These are phyloP conservation scores for Petaurus breviceps DNA, from an alignment of 2,113 vertebrate species.

Conservation along the genomic window DNA sequence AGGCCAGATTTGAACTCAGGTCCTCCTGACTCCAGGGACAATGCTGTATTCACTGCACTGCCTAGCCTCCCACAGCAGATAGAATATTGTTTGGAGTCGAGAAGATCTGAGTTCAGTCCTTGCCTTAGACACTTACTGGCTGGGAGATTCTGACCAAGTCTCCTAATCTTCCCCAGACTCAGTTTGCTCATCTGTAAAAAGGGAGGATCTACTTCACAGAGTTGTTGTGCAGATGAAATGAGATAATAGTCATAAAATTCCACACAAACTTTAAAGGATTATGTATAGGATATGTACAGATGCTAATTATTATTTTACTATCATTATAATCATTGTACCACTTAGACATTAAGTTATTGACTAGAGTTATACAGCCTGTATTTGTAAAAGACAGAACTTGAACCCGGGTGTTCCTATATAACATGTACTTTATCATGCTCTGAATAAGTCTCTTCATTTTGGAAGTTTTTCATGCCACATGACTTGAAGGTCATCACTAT, in stretches of 20 bases:
- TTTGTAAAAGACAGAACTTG: not conserved
- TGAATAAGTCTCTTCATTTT: not conserved
- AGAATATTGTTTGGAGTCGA: too few species aligned
- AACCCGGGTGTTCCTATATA: not conserved
- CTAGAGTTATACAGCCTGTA: not conserved
- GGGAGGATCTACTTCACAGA: not conserved
- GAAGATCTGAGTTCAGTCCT: not conserved
- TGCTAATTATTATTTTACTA: too few species aligned
- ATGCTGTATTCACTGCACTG: too few species aligned
- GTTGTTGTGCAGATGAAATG: not conserved
- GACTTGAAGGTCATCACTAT: not conserved
- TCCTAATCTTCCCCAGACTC: not conserved
- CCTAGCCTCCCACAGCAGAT: too few species aligned
- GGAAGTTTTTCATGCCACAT: not conserved
- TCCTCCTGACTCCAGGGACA: too few species aligned
- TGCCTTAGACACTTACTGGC: not conserved
- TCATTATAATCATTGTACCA: not conserved
- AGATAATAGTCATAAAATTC: not conserved
- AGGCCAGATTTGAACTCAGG: too few species aligned
- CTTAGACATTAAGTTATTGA: not conserved
- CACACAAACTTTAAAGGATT: not conserved
- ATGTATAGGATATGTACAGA: not conserved
- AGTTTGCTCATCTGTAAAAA: not conserved
- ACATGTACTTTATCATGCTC: not conserved
- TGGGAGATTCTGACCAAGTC: not conserved